phyloP scores from a whole-genome alignment of 2,797 vertebrate genomes.

The Megaceryle alcyon region DNA sequence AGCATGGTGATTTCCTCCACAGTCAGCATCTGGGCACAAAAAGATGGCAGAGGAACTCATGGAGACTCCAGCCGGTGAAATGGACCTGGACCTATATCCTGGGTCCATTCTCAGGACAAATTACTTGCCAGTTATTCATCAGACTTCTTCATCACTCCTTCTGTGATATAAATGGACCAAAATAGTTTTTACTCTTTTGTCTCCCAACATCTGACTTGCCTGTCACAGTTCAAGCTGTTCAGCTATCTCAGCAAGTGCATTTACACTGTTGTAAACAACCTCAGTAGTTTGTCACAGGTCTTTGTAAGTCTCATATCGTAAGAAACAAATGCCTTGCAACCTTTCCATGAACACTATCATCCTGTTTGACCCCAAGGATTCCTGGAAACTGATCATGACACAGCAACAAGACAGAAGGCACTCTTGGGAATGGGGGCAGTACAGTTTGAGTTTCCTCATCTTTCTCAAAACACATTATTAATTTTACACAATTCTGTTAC shows the following conservation, averaged over 20 bases:
- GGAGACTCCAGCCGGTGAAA: background rate
- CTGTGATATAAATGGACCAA: background rate
- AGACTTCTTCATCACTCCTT: background rate
- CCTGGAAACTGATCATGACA: background rate
- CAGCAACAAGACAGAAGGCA: background rate
- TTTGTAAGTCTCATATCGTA: background rate
- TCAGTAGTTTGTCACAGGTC: accelerated
- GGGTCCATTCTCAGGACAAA: background rate
- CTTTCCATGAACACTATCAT: background rate
- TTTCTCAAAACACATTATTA: background rate
- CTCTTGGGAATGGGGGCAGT: background rate
- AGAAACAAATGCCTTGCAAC: background rate
- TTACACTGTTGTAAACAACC: background rate
- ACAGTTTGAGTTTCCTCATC: background rate
- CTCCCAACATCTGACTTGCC: background rate
- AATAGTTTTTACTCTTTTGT: background rate
- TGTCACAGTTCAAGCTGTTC: background rate
- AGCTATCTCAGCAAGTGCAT: background rate
- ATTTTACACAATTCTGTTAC: background rate
- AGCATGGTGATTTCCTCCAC: background rate
- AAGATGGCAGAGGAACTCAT: background rate
- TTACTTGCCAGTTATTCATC: background rate
- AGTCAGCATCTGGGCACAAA: background rate
- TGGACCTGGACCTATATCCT: background rate
- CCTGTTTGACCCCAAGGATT: background rate